Conservation (phyloP, 1,140 invertebrate species). For the Drosophila truncata region DNA sequence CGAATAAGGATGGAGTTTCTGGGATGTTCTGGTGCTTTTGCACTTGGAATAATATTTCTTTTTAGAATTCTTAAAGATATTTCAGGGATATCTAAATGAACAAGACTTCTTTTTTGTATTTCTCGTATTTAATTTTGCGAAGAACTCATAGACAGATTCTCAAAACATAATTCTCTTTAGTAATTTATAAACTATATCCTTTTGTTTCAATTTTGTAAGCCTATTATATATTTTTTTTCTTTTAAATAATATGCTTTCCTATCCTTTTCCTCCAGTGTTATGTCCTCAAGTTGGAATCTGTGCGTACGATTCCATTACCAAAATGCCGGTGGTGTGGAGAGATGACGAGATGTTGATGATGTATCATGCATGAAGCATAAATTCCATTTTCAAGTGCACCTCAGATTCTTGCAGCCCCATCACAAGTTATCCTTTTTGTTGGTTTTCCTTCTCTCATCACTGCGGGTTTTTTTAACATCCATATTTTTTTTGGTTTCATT, state of each 20-base stretch:
- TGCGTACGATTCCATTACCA: conserved; percentile 81
- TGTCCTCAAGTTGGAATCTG: conserved; percentile 40
- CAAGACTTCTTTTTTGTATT: background rate
- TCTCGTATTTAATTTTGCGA: background rate
- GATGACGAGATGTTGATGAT: conserved; percentile 58
- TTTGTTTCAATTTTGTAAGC: background rate
- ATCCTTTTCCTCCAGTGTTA: background rate
- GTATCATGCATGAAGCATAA: conserved; percentile 83
- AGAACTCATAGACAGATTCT: background rate
- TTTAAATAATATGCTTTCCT: background rate
- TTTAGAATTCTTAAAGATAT: background rate
- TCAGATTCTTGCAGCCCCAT: conserved; percentile 53
- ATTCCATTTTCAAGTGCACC: conserved; percentile 80
- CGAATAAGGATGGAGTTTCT: conserved; percentile 35
- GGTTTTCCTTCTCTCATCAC: conserved; percentile 45
- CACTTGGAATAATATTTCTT: background rate
- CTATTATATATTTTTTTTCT: too few relatives aligned
- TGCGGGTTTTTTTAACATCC: conserved; percentile 10
- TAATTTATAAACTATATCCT: background rate
- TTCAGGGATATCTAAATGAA: background rate
- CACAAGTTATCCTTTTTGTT: conserved; percentile 75
- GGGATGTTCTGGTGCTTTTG: conserved; percentile 53
- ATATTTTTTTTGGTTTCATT: conserved; percentile 9
- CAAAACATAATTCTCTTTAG: background rate
- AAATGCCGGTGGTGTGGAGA: conserved; percentile 57